Percentiles rank a stretch among this genome's conserved stretches.
phyloP scores from a whole-genome alignment of 2,888 invertebrate species.

The Omphaloscelis lunosa region DNA sequence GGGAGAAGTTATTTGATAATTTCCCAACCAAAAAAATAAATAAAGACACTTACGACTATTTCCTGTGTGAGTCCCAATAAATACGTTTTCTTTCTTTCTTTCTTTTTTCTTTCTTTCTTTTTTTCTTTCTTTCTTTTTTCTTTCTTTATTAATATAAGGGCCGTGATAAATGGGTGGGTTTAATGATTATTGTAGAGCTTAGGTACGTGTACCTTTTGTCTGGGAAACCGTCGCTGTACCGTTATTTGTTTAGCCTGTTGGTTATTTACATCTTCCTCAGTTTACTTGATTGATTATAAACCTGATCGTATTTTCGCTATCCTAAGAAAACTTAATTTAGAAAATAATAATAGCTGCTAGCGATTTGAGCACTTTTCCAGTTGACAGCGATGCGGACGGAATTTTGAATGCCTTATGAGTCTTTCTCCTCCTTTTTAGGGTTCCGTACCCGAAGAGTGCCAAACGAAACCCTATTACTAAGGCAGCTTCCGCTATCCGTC shows the following conservation, averaged over 20 bases:
- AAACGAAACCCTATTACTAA: too few species aligned
- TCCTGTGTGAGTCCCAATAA: too few species aligned
- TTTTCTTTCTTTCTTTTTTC: too few species aligned
- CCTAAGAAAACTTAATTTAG: not conserved
- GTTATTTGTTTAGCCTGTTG: not conserved
- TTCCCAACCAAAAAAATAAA: too few species aligned
- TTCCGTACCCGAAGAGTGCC: too few species aligned
- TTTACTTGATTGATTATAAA: not conserved
- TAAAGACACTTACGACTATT: too few species aligned
- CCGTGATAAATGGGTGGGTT: constrained; percentile 46
- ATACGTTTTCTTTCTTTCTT: too few species aligned
- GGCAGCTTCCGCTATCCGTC: too few species aligned
- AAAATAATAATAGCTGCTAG: not conserved
- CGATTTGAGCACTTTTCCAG: not conserved
- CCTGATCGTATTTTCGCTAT: not conserved
- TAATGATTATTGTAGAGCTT: constrained; percentile 44
- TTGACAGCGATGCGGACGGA: not conserved
- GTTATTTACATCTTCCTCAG: not conserved
- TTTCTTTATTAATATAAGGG: constrained; percentile 21
- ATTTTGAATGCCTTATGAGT: not conserved
- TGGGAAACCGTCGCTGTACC: not conserved
- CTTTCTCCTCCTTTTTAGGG: too few species aligned
- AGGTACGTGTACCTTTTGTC: constrained; percentile 15
- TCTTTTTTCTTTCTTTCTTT: too few species aligned
- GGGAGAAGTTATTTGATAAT: too few species aligned